Base-by-base conservation (phyloP, 2,113 vertebrate species). In the Corydoras sp. region DNA sequence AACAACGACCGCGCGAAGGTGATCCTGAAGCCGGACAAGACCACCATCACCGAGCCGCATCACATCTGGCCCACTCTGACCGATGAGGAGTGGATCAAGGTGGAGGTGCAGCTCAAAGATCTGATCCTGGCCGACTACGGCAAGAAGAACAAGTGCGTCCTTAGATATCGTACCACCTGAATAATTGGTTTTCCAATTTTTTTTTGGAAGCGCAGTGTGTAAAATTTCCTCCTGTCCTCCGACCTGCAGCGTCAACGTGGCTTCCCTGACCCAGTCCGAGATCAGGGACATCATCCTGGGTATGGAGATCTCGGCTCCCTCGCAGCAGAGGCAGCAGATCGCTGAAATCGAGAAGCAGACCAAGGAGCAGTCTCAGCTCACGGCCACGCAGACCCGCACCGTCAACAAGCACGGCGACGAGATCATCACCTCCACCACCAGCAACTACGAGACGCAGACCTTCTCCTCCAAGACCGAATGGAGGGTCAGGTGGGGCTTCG, bases 291-390 rank as follows among this genome's bases (percentile, higher is more conserved):
- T 99, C 82, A 99, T 99, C 84, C 84, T 99, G 88, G 97, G 97
- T 53, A 99, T 99, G 97, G 97, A 99, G 87, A 99, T 99, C 80
- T 99, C 97, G 0, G 97, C 97, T 0, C 97, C 97, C 0, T 99
- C 97, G 0, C 97, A 99, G 84, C 97, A 99, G 87, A 90, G 97
- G n/a, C 97, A 99, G 85, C 97, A 99, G 83, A 99, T 99, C 9
- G 97, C 97, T 0, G 97, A 99, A 85, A 99, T 99, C 0, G 97
- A 99, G 85, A 99, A 99, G 85, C 97, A 99, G 84, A 99, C 96
- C 72, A 99, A 99, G 85, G 97, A 99, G 68, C 97, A 99, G 86
- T 99, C 96, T 0, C 97, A 99, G 76, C 92, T 99, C 72, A 99
- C 97, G 0, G 97, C 97, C 62, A 99, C 97, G 0, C 97, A 99